phyloP scores from a whole-genome alignment of 2,797 vertebrate species.

The Cyclura pinguis region DNA sequence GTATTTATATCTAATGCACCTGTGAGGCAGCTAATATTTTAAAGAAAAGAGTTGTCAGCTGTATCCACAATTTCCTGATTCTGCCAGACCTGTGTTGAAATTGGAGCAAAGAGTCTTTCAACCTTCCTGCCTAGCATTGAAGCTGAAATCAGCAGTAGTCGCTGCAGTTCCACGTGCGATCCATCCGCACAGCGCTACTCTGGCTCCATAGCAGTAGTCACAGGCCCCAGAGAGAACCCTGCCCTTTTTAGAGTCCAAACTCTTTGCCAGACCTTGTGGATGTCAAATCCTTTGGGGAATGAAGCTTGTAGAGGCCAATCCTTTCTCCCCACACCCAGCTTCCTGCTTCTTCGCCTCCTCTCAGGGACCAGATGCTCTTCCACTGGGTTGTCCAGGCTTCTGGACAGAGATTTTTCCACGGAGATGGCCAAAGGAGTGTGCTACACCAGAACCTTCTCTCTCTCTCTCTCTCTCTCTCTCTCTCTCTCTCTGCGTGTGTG shows the following conservation, averaged over 20 bases:
- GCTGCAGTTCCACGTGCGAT: background rate
- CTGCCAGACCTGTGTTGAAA: background rate
- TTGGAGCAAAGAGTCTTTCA: background rate
- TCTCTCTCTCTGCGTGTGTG: too few species aligned
- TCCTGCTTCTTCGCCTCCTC: background rate
- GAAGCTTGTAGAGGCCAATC: background rate
- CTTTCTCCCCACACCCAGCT: background rate
- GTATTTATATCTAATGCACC: background rate
- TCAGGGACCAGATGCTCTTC: background rate
- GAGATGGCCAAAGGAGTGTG: slow-evolving; percentile 61
- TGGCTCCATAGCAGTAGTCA: too few species aligned
- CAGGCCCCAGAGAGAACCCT: background rate
- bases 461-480: too few species aligned
- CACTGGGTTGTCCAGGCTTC: background rate
- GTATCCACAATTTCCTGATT: background rate
- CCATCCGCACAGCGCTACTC: background rate
- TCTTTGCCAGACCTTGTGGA: background rate
- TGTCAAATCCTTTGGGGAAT: background rate
- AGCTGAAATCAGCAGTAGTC: background rate
- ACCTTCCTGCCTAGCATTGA: background rate
- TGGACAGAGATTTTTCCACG: slow-evolving; percentile 71
- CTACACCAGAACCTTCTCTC: background rate
- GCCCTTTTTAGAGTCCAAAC: background rate
- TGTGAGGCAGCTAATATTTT: too few species aligned
- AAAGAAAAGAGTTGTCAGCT: background rate